A percentile compares a stretch with the other conserved stretches of the same genome.
phyloP scores from a whole-genome alignment of 2,888 invertebrate genomes.

The Teleogryllus oceanicus region DNA sequence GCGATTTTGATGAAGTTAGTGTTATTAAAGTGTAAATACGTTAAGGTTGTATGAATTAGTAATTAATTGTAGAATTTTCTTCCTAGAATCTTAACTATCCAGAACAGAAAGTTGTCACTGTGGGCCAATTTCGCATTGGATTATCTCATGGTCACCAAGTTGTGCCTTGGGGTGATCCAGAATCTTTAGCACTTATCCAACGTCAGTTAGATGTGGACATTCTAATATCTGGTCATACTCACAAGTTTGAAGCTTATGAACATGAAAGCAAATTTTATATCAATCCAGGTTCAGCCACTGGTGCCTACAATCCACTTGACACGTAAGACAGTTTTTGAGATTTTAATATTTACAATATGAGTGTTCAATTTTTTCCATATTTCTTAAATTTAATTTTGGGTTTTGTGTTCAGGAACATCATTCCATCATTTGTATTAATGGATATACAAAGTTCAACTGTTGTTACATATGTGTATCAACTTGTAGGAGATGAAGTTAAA shows the following conservation, averaged over 20 bases:
- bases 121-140: conserved; percentile 97
- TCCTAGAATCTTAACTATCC: conserved; percentile 82
- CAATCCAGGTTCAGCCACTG: conserved; percentile 98
- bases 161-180: conserved; percentile 95
- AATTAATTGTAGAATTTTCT: neutral
- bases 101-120: conserved; percentile 97
- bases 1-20: conserved; percentile 93
- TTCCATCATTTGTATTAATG: conserved; percentile 97
- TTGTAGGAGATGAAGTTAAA: conserved; percentile 96
- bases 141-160: conserved; percentile 97
- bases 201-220: conserved; percentile 98
- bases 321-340: conserved; percentile 57
- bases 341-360: neutral
- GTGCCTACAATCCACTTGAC: conserved; percentile 91
- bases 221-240: conserved; percentile 96
- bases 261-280: conserved; percentile 99
- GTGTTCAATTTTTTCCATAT: neutral
- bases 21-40: neutral
- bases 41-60: neutral
- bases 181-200: conserved; percentile 88
- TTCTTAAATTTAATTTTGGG: too few species aligned
- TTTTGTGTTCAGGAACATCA: conserved; percentile 65
- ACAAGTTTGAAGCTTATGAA: conserved; percentile 96
- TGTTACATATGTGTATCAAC: conserved; percentile 96
- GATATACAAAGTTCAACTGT: conserved; percentile 98